Evolutionary conservation across 2,797 vertebrate genomes (phyloP).

Genomic region (Phalloptychus januarius): DNA sequence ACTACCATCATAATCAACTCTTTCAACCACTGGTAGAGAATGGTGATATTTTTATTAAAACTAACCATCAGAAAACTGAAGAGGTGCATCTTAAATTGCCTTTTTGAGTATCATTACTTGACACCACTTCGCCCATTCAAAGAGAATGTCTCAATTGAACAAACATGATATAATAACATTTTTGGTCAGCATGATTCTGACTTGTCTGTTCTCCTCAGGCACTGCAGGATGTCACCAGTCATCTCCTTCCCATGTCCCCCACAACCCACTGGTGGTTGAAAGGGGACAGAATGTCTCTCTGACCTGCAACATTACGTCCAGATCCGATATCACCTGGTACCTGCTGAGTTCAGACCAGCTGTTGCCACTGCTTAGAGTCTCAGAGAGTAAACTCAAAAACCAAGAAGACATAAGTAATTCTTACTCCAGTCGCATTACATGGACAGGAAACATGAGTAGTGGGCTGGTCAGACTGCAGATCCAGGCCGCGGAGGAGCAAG

Average conservation of each 20-base stretch:
- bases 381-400: accelerated
- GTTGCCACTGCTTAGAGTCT: constrained; percentile 43
- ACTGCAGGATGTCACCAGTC: constrained; percentile 15
- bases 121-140: not conserved
- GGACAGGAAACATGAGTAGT: accelerated
- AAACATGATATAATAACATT: not conserved
- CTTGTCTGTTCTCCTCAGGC: constrained; percentile 22
- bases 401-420: accelerated
- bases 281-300: constrained; percentile 45
- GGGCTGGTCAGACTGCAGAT: constrained; percentile 26
- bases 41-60: not conserved
- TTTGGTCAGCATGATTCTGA: not conserved
- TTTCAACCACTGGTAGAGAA: not conserved
- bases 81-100: not conserved
- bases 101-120: not conserved
- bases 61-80: not conserved
- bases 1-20: not conserved
- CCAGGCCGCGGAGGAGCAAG: constrained; percentile 16
- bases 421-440: accelerated
- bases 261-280: not conserved
- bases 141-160: not conserved
- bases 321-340: constrained; percentile 26
- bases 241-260: constrained; percentile 13
- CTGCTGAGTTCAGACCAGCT: constrained; percentile 35
- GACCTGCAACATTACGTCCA: constrained; percentile 37